Conservation (phyloP, 2,797 vertebrate genomes). For the Tiaroga cobitis region DNA sequence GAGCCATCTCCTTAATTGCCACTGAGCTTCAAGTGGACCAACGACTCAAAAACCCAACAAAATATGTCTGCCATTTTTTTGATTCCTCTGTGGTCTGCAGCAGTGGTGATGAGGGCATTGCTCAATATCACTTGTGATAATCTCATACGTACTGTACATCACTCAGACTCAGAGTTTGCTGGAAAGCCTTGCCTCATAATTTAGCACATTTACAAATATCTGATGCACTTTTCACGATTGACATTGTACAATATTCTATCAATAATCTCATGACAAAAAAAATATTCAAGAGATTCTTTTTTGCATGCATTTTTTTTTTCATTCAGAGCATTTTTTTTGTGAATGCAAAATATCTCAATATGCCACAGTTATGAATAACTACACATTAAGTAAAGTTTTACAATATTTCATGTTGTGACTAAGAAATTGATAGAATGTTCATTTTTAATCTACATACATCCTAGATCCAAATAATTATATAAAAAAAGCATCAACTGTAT, state of each 20-base stretch:
- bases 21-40: constrained; percentile 10
- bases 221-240: no score
- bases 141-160: neutral
- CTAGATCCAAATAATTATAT: no score
- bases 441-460: no score
- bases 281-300: neutral
- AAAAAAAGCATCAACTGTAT: no score
- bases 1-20: constrained; percentile 51
- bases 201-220: neutral
- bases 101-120: neutral
- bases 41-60: constrained; percentile 36
- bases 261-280: neutral
- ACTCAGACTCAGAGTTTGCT: neutral
- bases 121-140: neutral
- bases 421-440: no score
- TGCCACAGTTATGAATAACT: no score
- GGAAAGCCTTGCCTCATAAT: neutral
- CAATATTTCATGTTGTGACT: no score
- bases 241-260: neutral
- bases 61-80: constrained; percentile 31
- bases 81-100: neutral
- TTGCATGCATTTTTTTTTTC: neutral
- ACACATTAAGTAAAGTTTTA: no score
- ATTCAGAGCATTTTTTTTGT: neutral
- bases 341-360: neutral